These are phyloP conservation scores for Trichechus manatus DNA, from an alignment of 2,113 vertebrate species.

Conservation along the genomic window DNA sequence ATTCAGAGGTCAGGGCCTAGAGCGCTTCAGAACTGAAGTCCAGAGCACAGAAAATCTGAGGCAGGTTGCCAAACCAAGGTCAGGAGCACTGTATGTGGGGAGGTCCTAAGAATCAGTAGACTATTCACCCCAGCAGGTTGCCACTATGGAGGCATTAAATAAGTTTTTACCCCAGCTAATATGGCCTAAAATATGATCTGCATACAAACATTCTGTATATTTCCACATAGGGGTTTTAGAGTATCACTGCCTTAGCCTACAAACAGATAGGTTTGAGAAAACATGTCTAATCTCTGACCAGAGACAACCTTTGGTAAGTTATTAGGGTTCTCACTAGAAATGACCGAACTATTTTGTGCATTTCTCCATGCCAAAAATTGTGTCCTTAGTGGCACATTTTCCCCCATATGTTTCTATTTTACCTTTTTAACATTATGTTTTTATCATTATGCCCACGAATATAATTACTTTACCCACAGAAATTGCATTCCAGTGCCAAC, in stretches of 20 bases:
- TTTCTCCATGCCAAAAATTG: neutral
- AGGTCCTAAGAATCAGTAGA: neutral
- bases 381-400: neutral
- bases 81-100: neutral
- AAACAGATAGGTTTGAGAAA: neutral
- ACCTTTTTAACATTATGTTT: slow-evolving; percentile 61
- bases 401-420: slow-evolving; percentile 62
- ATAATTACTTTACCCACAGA: slow-evolving; percentile 65
- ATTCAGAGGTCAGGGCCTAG: neutral
- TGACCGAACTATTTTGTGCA: neutral
- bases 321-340: neutral
- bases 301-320: neutral
- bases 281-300: slow-evolving; percentile 8
- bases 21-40: neutral
- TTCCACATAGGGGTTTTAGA: slow-evolving; percentile 19
- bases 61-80: neutral
- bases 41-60: neutral
- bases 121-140: neutral
- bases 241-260: neutral
- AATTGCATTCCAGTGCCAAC: slow-evolving; percentile 68
- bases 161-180: neutral
- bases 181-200: neutral
- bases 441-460: slow-evolving; percentile 63
- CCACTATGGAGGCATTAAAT: neutral
- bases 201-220: neutral